These are phyloP conservation scores for Schizaphis graminum DNA, from an alignment of 2,888 invertebrate species.

Conservation along the genomic window DNA sequence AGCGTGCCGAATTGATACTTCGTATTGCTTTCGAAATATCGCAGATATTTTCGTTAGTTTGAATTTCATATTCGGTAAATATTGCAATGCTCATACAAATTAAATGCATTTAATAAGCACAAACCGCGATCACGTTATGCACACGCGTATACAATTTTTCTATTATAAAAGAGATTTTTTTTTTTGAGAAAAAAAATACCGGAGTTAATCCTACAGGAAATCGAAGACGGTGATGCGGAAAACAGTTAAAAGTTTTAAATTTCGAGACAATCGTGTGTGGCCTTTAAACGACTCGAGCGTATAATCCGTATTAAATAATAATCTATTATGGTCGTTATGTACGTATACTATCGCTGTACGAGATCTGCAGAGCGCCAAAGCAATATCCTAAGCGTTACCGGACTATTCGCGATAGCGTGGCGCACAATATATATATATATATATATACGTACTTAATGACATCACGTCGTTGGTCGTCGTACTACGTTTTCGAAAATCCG, in stretches of 20 bases:
- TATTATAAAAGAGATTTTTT: not conserved
- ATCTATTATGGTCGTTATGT: not conserved
- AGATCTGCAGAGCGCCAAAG: not conserved
- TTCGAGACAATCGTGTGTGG: slow-evolving; percentile 1
- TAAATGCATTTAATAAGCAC: not conserved
- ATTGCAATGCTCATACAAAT: not conserved
- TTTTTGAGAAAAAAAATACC: not conserved
- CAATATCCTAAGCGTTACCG: not conserved
- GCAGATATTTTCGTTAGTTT: not conserved
- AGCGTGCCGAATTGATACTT: not conserved
- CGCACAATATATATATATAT: too few species aligned
- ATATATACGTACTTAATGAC: not conserved
- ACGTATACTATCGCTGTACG: not conserved
- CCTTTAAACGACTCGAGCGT: not conserved
- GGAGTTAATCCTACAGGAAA: not conserved
- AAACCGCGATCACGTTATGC: not conserved
- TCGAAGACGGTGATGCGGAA: not conserved
- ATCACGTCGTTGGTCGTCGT: not conserved
- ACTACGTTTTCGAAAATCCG: not conserved
- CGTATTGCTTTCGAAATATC: not conserved
- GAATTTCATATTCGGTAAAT: not conserved
- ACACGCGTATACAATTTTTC: not conserved
- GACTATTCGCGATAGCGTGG: not conserved
- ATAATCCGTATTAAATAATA: slow-evolving; percentile 22
- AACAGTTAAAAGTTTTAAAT: slow-evolving; percentile 15